Evolutionary conservation across 2,888 invertebrate species (phyloP).

Genomic region (Tupiocoris notatus): DNA sequence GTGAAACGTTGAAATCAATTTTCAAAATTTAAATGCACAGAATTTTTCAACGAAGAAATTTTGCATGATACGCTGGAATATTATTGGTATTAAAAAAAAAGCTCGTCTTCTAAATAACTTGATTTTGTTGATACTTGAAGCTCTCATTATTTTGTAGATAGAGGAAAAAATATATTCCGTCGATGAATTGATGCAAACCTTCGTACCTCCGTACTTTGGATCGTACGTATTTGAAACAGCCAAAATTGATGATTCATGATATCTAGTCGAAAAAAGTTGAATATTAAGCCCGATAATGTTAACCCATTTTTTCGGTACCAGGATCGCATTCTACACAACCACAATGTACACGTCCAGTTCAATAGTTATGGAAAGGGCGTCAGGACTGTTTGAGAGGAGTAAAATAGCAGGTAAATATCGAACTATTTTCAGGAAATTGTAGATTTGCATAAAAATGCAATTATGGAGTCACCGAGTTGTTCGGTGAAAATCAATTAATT

Average conservation of each 20-base stretch:
- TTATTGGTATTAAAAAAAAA: too few relatives aligned
- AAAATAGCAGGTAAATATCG: conserved; percentile 44
- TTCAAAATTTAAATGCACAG: too few relatives aligned
- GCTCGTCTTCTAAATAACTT: too few relatives aligned
- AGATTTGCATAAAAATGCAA: background rate
- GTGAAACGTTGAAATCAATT: too few relatives aligned
- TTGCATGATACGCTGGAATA: too few relatives aligned
- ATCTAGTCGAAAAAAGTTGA: too few relatives aligned
- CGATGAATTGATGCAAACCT: conserved; percentile 29
- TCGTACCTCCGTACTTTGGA: conserved; percentile 44
- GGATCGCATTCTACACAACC: conserved; percentile 46
- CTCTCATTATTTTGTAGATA: conserved; percentile 1
- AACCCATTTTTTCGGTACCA: conserved; percentile 28
- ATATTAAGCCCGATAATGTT: too few relatives aligned
- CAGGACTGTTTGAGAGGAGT: conserved; percentile 46
- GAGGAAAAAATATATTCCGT: conserved; percentile 23
- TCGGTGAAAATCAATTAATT: background rate
- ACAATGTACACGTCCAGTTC: conserved; percentile 45
- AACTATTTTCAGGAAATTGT: background rate
- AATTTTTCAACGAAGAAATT: too few relatives aligned
- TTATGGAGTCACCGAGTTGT: background rate
- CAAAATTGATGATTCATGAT: too few relatives aligned
- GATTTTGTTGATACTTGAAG: too few relatives aligned
- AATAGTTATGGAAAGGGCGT: conserved; percentile 46
- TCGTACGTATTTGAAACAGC: conserved; percentile 39